phyloP scores from a whole-genome alignment of 2,113 vertebrate genomes.

The Equus quagga region DNA sequence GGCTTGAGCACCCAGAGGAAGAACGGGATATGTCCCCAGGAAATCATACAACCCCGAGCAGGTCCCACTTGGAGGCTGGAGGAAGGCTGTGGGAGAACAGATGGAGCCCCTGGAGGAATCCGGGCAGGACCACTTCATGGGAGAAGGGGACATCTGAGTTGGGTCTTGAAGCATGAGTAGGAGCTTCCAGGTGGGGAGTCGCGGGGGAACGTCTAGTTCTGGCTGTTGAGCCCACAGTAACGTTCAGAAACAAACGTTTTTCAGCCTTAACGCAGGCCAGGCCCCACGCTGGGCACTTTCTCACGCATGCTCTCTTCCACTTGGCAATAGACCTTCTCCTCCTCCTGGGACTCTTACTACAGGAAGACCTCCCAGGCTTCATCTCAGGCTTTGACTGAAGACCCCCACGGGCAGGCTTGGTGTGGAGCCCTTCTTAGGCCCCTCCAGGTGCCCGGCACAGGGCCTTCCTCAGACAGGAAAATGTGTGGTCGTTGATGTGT shows the following conservation, averaged over 20 bases:
- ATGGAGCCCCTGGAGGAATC: too few relatives aligned
- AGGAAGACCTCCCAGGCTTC: neutral
- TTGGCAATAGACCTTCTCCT: neutral
- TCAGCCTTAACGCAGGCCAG: neutral
- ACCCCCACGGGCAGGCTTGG: neutral
- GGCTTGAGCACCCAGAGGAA: neutral
- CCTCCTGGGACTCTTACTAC: fast-evolving
- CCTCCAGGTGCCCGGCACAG: neutral
- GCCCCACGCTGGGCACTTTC: neutral
- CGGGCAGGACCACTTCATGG: neutral
- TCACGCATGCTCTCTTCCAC: neutral
- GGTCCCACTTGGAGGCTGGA: neutral
- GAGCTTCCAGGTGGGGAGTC: neutral
- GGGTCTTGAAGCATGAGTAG: neutral
- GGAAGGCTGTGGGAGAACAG: neutral
- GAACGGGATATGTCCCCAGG: fast-evolving
- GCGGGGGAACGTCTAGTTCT: fast-evolving
- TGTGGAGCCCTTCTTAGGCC: neutral
- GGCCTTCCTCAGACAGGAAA: neutral
- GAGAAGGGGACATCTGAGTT: too few relatives aligned
- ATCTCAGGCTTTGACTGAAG: fast-evolving
- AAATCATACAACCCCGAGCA: neutral
- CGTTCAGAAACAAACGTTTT: neutral
- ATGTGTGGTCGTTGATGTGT: neutral
- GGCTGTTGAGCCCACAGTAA: neutral